Percentiles rank a stretch among this genome's conserved stretches.
Evolutionary conservation across 2,797 vertebrate species (phyloP).

Genomic region (Phylloscopus collybita): DNA sequence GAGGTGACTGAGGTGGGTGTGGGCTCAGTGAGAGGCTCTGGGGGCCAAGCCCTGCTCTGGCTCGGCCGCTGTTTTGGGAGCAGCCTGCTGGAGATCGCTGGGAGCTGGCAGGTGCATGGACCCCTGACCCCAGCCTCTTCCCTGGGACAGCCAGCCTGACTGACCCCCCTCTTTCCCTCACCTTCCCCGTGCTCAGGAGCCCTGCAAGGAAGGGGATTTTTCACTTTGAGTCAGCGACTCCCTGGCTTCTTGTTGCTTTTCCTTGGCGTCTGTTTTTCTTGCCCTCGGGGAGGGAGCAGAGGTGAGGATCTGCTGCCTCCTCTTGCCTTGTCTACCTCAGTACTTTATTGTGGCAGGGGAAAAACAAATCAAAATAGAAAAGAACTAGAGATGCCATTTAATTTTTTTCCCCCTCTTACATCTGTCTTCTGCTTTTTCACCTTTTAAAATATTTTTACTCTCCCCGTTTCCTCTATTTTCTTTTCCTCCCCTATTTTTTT

Average conservation of each 20-base stretch:
- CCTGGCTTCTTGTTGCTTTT: background rate
- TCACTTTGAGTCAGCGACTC: background rate
- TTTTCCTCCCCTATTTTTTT: too few species aligned
- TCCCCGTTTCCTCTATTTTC: background rate
- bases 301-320: background rate
- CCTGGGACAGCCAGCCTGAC: too few species aligned
- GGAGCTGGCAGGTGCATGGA: background rate
- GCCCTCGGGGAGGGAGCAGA: background rate
- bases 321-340: background rate
- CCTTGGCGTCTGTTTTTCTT: background rate
- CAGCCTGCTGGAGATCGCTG: background rate
- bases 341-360: background rate
- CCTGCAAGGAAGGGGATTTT: background rate
- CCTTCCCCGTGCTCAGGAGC: background rate
- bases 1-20: background rate
- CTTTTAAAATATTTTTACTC: background rate
- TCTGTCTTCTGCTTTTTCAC: background rate
- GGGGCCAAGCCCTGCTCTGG: background rate
- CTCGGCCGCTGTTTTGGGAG: background rate
- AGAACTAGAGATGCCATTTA: background rate
- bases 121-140: background rate
- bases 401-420: fast-evolving
- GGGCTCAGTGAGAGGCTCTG: background rate
- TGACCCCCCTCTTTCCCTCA: background rate
- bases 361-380: background rate